Evolutionary conservation across 2,113 vertebrate genomes (phyloP).

Genomic region (Nannospalax galili): DNA sequence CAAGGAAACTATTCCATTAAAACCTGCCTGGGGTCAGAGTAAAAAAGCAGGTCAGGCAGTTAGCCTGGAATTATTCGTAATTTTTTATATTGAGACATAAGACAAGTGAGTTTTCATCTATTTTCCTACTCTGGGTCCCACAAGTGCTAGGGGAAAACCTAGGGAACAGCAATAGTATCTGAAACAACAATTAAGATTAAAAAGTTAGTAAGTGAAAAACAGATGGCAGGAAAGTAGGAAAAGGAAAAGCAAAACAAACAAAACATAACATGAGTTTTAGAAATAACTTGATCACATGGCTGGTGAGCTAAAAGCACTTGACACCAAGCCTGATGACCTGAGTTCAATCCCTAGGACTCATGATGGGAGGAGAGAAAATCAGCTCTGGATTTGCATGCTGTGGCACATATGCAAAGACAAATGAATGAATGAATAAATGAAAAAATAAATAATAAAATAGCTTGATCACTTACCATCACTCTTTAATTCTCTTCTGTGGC

Average conservation of each 20-base stretch:
- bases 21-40: background rate
- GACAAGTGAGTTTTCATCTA: background rate
- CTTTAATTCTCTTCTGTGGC: constrained; percentile 78
- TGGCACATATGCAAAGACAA: background rate
- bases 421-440: background rate
- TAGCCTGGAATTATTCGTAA: background rate
- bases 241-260: background rate
- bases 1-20: background rate
- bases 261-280: background rate
- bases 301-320: too few relatives aligned
- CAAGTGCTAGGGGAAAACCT: background rate
- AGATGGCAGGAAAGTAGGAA: background rate
- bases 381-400: background rate
- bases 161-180: background rate
- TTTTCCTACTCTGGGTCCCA: background rate
- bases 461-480: constrained; percentile 84
- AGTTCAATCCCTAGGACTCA: background rate
- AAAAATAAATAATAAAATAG: background rate
- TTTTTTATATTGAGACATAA: background rate
- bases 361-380: background rate
- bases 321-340: background rate
- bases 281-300: background rate
- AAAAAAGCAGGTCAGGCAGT: background rate
- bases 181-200: background rate
- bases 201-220: background rate